These are phyloP conservation scores for Pycnomerus fuliginosus DNA, from an alignment of 2,888 invertebrate species.

Conservation along the genomic window DNA sequence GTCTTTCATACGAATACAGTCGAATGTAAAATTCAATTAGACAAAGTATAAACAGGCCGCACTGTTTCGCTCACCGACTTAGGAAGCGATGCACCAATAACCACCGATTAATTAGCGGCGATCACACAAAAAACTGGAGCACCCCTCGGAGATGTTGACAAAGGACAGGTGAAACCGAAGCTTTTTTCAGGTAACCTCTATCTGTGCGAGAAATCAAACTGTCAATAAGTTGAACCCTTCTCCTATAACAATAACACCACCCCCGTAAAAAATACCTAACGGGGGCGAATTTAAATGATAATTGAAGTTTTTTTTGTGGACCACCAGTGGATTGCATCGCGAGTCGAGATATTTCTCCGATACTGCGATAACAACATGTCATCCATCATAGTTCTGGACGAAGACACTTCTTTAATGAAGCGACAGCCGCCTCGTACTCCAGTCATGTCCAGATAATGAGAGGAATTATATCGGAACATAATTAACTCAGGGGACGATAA, in stretches of 20 bases:
- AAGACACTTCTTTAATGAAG: constrained; percentile 51
- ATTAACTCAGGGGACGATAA: constrained; percentile 20
- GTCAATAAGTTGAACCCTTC: constrained; percentile 49
- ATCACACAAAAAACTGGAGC: too few relatives aligned
- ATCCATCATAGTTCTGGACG: constrained; percentile 52
- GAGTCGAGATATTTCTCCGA: constrained; percentile 26
- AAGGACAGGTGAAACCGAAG: constrained; percentile 52
- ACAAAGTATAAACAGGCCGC: constrained; percentile 31
- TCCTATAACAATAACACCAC: constrained; percentile 6
- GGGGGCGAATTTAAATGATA: neutral
- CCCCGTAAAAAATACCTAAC: constrained; percentile 1
- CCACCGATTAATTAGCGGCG: too few relatives aligned
- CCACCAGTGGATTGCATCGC: constrained; percentile 1
- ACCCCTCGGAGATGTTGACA: too few relatives aligned
- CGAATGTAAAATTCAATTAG: constrained; percentile 32
- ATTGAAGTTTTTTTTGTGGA: neutral
- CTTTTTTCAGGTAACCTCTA: constrained; percentile 51
- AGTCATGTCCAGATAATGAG: constrained; percentile 38
- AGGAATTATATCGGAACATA: constrained; percentile 42
- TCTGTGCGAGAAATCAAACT: constrained; percentile 53
- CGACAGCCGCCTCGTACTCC: constrained; percentile 47
- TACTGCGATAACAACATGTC: constrained; percentile 48
- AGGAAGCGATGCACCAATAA: constrained; percentile 8
- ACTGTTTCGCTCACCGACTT: constrained; percentile 21
- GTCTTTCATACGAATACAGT: constrained; percentile 32